Conservation (phyloP, 2,113 vertebrate genomes). For the Periophthalmodon schlosseri region DNA sequence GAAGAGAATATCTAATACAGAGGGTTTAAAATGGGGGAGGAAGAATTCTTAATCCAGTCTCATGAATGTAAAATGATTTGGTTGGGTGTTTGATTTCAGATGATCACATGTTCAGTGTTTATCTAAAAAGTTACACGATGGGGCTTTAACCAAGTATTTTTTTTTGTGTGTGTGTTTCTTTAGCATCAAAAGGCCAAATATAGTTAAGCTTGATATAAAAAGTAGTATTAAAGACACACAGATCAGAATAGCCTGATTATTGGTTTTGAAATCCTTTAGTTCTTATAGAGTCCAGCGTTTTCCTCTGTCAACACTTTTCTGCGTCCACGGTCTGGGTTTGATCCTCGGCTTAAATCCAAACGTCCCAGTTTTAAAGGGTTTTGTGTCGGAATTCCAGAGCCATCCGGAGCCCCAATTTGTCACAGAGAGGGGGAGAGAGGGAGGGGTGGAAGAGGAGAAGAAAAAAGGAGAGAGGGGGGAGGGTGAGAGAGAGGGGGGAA, state of each 20-base stretch:
- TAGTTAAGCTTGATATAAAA: too few relatives aligned
- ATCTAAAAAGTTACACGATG: too few relatives aligned
- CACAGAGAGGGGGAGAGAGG: conserved; percentile 19
- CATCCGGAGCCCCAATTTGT: conserved; percentile 40
- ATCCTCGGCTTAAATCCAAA: conserved; percentile 55
- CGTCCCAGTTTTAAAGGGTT: conserved; percentile 46
- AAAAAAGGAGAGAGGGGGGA: conserved; percentile 51
- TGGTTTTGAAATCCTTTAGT: too few relatives aligned
- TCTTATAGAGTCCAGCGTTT: conserved; percentile 5
- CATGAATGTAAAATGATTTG: not conserved
- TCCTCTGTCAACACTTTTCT: conserved; percentile 41
- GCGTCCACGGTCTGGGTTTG: conserved; percentile 17
- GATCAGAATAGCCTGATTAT: conserved; percentile 30
- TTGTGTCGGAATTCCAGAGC: conserved; percentile 37
- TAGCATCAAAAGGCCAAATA: too few relatives aligned
- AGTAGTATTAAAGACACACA: not conserved
- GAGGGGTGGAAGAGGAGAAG: conserved; percentile 11
- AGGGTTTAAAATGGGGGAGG: conserved; percentile 26
- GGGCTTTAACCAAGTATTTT: too few relatives aligned
- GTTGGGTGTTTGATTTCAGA: not conserved
- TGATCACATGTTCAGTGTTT: not conserved
- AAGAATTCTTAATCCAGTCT: not conserved
- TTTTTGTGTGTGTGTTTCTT: too few relatives aligned
- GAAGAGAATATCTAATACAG: conserved; percentile 16
- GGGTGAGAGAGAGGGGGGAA: too few relatives aligned